A percentile compares a stretch with the other conserved stretches of the same genome.
These are phyloP conservation scores for Ferrisia virgata DNA, from an alignment of 2,888 invertebrate genomes.

Conservation along the genomic window DNA sequence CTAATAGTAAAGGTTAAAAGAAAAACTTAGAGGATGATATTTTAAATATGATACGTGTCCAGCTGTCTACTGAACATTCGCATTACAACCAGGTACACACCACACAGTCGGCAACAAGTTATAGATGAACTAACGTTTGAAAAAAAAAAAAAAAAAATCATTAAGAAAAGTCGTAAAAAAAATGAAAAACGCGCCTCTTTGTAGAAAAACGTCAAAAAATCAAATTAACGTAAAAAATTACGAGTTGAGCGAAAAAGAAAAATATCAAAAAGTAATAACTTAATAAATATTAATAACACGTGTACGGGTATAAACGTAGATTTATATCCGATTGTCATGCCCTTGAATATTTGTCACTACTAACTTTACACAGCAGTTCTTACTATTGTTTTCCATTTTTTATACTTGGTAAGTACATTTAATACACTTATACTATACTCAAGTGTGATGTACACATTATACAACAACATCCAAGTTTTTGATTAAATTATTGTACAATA, in stretches of 20 bases:
- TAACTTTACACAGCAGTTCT: not conserved
- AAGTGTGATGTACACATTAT: not conserved
- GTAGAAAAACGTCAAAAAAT: not conserved
- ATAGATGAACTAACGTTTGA: not conserved
- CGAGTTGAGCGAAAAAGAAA: not conserved
- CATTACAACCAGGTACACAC: no score
- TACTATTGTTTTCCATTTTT: not conserved
- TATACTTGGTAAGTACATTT: not conserved
- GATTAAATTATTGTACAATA: not conserved
- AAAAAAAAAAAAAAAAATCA: not conserved
- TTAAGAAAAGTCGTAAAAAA: not conserved
- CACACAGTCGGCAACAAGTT: not conserved
- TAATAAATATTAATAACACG: slow-evolving; percentile 25
- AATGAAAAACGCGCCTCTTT: slow-evolving; percentile 5
- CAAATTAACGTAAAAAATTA: slow-evolving; percentile 8
- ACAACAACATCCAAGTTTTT: not conserved
- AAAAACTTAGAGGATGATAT: no score
- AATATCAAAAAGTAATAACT: slow-evolving; percentile 29
- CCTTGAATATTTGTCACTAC: slow-evolving; percentile 9
- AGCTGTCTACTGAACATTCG: no score
- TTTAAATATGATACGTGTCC: no score
- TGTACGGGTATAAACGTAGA: not conserved
- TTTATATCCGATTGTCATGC: slow-evolving; percentile 27
- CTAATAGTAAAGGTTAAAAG: no score
- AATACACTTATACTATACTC: not conserved